These are phyloP conservation scores for Cliona cf. orientalis DNA, from an alignment of 37 sponge, comb jelly and placozoan genomes.

Conservation along the genomic window DNA sequence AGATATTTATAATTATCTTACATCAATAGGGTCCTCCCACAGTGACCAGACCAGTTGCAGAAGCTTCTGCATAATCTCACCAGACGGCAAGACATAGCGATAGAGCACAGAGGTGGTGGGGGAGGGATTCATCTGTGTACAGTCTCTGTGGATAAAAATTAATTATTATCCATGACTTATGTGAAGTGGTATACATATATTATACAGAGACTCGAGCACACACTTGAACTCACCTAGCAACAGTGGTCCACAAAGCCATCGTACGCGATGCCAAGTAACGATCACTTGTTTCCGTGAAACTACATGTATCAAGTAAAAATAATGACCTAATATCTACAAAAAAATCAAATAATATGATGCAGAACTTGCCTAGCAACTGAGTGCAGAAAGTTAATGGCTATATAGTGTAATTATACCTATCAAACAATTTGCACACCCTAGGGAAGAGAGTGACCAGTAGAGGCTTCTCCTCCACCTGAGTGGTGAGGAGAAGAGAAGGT, in stretches of 20 bases:
- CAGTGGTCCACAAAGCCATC: constrained; percentile 53
- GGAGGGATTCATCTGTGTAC: not conserved
- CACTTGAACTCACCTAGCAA: constrained; percentile 29
- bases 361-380: too few species aligned
- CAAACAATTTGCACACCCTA: constrained; percentile 8
- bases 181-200: not conserved
- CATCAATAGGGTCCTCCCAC: constrained; percentile 84
- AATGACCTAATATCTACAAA: not conserved
- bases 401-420: constrained; percentile 6
- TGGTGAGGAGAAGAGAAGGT: not conserved
- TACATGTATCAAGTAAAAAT: not conserved
- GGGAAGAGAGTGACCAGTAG: constrained; percentile 37
- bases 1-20: constrained; percentile 15
- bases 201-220: not conserved
- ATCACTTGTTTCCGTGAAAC: constrained; percentile 42
- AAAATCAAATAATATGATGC: not conserved
- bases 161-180: not conserved
- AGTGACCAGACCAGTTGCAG: constrained; percentile 68
- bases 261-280: constrained; percentile 51
- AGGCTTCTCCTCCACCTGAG: not conserved
- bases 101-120: too few species aligned
- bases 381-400: not conserved
- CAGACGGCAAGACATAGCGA: too few species aligned
- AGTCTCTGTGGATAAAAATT: constrained; percentile 4
- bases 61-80: constrained; percentile 10